Base-by-base conservation (phyloP, 2,113 vertebrate species). In the Sylvietta virens region DNA sequence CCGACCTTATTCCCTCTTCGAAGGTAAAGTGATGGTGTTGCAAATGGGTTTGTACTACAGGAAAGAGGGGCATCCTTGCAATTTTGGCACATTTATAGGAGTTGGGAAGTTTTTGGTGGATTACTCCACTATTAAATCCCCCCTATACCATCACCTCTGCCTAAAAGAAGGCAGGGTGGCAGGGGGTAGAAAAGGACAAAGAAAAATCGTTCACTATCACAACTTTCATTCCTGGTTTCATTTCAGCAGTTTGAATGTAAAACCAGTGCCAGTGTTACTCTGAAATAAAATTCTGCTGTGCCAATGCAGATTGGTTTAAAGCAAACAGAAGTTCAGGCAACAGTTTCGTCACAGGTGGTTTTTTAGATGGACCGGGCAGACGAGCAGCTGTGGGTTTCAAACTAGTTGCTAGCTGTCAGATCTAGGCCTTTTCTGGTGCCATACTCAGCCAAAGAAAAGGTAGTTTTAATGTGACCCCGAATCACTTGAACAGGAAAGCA, bases 1-100 rank as follows among this genome's bases (percentile, higher is more conserved):
- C 96, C 97, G 99, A 86, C 99, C 99, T 10, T 99, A 99, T 69
- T 99, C 99, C 27, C 98, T 99, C 22, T 99, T 99, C 91, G 99
- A 99, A 99, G 99, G 99, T 99, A 98, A 96, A 67, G 33, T 33
- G 45, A n/a, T 54, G 35, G 22, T 17, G 23, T 47, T 47, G 26
- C 11, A 48, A 44, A 23, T 30, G 15, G 13, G 31, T 30, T 56
- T 37, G 44, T 50, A 8, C n/a, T 73, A 19, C 6, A 71, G 51
- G n/a, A 20, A 77, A 7, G n/a, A 30, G n/a, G 10, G 33, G 45
- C 40, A n/a, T 13, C 37, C 40, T 73, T 60, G 18, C 30, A 44
- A 22, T 37, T 90, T 13, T 37, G 60, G 31, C 20, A 58, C 3
- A 0, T 13, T 20, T 2, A 2, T 42, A 54, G 44, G 15, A 51